Evolutionary conservation across 2,888 invertebrate species (phyloP).

Genomic region (Hypselothyrea guttata): DNA sequence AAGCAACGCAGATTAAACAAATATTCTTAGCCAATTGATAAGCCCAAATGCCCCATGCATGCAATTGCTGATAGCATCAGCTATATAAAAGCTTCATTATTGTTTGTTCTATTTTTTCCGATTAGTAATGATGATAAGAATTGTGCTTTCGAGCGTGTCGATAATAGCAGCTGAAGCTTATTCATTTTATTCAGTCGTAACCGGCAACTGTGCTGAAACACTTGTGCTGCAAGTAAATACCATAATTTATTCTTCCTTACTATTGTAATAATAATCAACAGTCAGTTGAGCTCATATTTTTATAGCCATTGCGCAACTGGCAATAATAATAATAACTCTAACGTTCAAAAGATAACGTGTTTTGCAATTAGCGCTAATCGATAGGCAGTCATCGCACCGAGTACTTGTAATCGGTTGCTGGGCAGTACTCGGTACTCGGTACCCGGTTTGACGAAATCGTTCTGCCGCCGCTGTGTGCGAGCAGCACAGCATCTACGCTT

Average conservation of each 20-base stretch:
- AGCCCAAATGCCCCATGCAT: no score
- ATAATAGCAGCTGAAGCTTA: neutral
- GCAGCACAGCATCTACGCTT: no score
- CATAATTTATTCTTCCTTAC: neutral
- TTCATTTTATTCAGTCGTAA: conserved; percentile 40
- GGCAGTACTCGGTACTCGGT: conserved; percentile 18
- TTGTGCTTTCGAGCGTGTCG: conserved; percentile 4
- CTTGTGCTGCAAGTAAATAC: conserved; percentile 44
- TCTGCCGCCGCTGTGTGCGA: conserved; percentile 11
- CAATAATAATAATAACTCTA: neutral
- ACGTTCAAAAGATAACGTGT: conserved; percentile 1
- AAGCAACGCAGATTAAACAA: neutral
- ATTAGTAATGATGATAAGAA: conserved; percentile 38
- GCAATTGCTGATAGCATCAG: no score
- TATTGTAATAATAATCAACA: no score
- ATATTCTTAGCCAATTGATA: no score
- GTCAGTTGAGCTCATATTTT: no score
- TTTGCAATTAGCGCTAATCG: conserved; percentile 13
- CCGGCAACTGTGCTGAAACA: conserved; percentile 47
- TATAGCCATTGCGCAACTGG: no score
- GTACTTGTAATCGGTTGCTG: neutral
- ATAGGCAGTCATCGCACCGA: conserved; percentile 6
- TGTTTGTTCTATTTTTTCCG: conserved; percentile 3
- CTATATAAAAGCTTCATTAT: no score
- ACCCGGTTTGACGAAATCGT: conserved; percentile 10